Evolutionary conservation across 2,113 vertebrate species (phyloP).

Genomic region (Nipponia nippon): DNA sequence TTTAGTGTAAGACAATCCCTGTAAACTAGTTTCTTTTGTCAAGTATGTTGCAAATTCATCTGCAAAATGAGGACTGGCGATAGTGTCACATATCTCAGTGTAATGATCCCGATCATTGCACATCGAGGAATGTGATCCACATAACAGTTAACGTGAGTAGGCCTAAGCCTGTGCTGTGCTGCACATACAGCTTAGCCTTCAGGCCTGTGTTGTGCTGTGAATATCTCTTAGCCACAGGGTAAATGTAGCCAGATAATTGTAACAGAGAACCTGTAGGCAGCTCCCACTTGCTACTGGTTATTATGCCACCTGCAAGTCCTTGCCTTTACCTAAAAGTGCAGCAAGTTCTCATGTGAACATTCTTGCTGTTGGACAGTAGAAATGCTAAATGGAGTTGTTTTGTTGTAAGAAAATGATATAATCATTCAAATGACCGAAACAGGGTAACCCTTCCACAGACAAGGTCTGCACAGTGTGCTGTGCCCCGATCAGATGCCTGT

Average conservation of each 20-base stretch:
- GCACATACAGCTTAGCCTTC: background rate
- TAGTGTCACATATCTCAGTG: background rate
- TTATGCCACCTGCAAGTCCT: background rate
- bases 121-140: background rate
- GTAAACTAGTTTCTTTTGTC: background rate
- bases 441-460: background rate
- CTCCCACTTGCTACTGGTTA: background rate
- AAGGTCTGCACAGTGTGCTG: rapidly evolving
- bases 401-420: background rate
- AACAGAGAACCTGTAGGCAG: background rate
- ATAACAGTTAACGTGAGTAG: background rate
- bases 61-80: background rate
- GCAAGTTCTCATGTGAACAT: background rate
- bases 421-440: background rate
- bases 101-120: background rate
- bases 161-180: background rate
- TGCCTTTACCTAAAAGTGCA: background rate
- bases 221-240: background rate
- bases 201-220: background rate
- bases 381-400: background rate
- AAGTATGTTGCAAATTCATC: background rate
- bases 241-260: background rate
- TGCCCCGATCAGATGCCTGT: background rate
- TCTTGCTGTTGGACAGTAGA: background rate
- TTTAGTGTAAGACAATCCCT: background rate